Base-by-base conservation (phyloP, 2,113 vertebrate genomes). In the Megalops atlanticus region DNA sequence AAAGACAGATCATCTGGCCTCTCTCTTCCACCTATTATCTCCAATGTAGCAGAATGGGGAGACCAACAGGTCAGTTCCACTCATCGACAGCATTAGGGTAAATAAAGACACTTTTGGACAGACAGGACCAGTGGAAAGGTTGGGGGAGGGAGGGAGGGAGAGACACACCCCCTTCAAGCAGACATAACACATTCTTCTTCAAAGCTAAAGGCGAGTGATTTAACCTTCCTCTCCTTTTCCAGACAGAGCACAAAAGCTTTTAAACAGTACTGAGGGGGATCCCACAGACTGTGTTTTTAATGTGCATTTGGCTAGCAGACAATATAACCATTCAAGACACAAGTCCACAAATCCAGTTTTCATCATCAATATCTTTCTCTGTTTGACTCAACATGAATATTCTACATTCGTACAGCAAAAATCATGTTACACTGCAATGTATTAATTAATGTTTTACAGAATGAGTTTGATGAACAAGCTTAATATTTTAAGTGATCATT, bases 161-260 rank as follows among this genome's bases (percentile, higher is more conserved):
- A 73, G 35, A 33, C 41, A 92, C 88, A 93, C 89, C 80, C 87
- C 76, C 24, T 84, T 74, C 84, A 87, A 88, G 86, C 79, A 94
- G 92, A 92, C 92, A 94, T 93, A 95, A 94, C 92, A 94, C 91
- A 91, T 91, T 91, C 84, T 82, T 88, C 76, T 84, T 54, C 78
- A 47, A 80, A 86, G 70, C 71, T 45, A 83, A 86, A 39, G 83
- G 75, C 83, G 77, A 84, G 83, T 5, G 64, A 78, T 78, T 84
- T 68, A 81, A 79, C 76, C 64, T 58, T 49, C 64, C 72, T 78
- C 52, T 83, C n/a, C 52, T 41, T 58, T 16, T n/a, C n/a, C n/a
- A n/a, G n/a, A n/a, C n/a, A n/a, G n/a, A 7, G 36, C 39, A 18
- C 39, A 52, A 14, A 52, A 27, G 79, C 18, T 74, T 52, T 7